Conservation (phyloP, 30 jellyfish, hydroid and myxozoan species). For the Mastigias papua region DNA sequence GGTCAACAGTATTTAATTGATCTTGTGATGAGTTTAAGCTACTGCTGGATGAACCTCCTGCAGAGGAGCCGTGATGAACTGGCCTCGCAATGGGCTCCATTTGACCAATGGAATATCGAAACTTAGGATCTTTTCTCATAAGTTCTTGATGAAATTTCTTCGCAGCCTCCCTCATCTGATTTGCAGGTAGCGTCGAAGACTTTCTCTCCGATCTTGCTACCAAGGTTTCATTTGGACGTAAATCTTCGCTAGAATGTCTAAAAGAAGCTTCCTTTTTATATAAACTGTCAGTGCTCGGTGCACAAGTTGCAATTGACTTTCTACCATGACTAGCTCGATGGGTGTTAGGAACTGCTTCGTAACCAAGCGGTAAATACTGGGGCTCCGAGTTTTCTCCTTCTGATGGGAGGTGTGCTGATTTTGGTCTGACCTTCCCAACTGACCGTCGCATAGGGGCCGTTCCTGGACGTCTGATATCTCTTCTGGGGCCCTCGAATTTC, state of each 20-base stretch:
- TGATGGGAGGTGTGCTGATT: slow-evolving; percentile 75
- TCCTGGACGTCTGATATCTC: slow-evolving; percentile 66
- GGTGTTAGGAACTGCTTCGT: slow-evolving; percentile 27
- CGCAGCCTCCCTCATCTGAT: slow-evolving; percentile 97
- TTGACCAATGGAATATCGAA: slow-evolving; percentile 80
- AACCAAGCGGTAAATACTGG: slow-evolving; percentile 67
- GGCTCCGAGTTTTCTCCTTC: slow-evolving; percentile 42
- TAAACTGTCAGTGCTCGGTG: slow-evolving; percentile 32
- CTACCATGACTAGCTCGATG: slow-evolving; percentile 56
- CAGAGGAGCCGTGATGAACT: slow-evolving; percentile 45
- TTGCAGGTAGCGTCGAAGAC: slow-evolving; percentile 79
- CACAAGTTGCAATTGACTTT: slow-evolving; percentile 58
- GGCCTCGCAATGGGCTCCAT: slow-evolving; percentile 52
- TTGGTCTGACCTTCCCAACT: slow-evolving; percentile 39
- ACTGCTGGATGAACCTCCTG: slow-evolving; percentile 72
- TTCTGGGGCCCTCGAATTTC: slow-evolving; percentile 44
- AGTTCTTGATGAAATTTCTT: slow-evolving; percentile 89
- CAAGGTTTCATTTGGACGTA: slow-evolving; percentile 40
- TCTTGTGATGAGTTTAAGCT: slow-evolving; percentile 56
- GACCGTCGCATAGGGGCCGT: slow-evolving; percentile 70
- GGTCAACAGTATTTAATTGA: slow-evolving; percentile 29
- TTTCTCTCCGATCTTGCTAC: slow-evolving; percentile 25
- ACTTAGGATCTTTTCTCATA: slow-evolving; percentile 87
- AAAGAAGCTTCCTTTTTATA: slow-evolving; percentile 56
- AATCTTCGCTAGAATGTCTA: slow-evolving; percentile 93